Conservation (phyloP, 2,113 vertebrate genomes). For the Corythornis vintsioides region DNA sequence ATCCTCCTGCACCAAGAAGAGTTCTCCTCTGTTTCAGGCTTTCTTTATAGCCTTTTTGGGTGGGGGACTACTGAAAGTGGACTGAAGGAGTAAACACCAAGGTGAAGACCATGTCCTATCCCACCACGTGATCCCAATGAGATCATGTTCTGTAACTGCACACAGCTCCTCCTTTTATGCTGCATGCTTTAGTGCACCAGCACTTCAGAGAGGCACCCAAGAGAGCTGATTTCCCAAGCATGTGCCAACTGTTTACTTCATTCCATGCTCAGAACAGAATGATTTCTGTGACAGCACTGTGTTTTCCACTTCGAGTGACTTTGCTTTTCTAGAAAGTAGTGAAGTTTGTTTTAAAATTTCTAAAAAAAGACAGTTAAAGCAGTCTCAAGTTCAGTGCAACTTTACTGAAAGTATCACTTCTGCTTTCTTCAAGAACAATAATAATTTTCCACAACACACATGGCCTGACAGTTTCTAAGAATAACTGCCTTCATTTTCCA, state of each 20-base stretch:
- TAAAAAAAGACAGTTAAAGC: neutral
- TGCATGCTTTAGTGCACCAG: neutral
- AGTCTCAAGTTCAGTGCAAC: neutral
- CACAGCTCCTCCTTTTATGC: neutral
- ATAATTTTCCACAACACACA: neutral
- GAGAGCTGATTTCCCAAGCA: neutral
- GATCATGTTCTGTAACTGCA: neutral
- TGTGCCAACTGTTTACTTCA: neutral
- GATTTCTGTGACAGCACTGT: neutral
- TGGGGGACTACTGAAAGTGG: neutral
- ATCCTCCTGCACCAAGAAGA: neutral
- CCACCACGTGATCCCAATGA: neutral
- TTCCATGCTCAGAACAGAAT: neutral
- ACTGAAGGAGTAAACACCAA: neutral
- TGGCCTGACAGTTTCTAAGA: neutral
- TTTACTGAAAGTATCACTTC: slow-evolving; percentile 40
- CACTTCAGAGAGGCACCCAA: neutral
- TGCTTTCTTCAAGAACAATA: slow-evolving; percentile 23
- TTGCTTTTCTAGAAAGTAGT: slow-evolving; percentile 30
- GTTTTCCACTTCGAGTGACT: neutral
- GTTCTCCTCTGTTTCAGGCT: neutral
- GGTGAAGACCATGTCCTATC: neutral
- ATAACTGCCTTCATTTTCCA: neutral
- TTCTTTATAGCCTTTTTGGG: neutral
- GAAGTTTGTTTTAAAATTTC: neutral